A percentile compares a stretch with the other conserved stretches of the same genome.
Conservation (phyloP, 2,113 vertebrate species). For the Zosterops japonicus region DNA sequence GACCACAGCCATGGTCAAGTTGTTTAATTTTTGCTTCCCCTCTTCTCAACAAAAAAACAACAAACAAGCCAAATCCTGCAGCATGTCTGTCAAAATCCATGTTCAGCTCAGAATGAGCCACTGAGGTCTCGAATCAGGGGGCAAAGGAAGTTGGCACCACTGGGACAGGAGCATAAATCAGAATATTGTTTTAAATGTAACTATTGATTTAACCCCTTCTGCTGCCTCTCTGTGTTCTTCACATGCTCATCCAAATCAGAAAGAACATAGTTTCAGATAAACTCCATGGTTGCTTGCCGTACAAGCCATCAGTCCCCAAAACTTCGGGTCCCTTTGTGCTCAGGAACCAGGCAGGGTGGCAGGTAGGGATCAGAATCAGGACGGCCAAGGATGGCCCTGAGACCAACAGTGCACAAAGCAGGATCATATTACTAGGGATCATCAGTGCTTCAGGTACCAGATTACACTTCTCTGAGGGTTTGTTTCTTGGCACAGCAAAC, state of each 20-base stretch:
- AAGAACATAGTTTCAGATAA: background rate
- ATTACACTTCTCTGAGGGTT: background rate
- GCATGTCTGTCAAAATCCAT: background rate
- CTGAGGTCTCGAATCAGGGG: too few species aligned
- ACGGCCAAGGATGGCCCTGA: background rate
- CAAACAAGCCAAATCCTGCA: background rate
- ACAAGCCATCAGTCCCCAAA: background rate
- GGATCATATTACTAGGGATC: background rate
- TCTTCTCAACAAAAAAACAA: background rate
- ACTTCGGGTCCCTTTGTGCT: accelerated
- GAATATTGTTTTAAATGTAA: background rate
- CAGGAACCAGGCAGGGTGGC: background rate
- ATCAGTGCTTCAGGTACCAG: background rate
- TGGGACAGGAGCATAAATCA: background rate
- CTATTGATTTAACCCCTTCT: background rate
- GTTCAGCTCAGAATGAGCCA: background rate
- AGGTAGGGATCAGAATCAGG: background rate
- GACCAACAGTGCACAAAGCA: background rate
- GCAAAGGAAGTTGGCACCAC: too few species aligned
- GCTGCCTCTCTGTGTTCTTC: background rate
- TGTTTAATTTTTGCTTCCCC: background rate
- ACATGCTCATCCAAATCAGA: background rate
- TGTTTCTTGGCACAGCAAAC: background rate
- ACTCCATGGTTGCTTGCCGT: background rate
- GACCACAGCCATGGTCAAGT: background rate